Evolutionary conservation across 2,888 invertebrate species (phyloP).

Genomic region (Cataglyphis altisquamis): DNA sequence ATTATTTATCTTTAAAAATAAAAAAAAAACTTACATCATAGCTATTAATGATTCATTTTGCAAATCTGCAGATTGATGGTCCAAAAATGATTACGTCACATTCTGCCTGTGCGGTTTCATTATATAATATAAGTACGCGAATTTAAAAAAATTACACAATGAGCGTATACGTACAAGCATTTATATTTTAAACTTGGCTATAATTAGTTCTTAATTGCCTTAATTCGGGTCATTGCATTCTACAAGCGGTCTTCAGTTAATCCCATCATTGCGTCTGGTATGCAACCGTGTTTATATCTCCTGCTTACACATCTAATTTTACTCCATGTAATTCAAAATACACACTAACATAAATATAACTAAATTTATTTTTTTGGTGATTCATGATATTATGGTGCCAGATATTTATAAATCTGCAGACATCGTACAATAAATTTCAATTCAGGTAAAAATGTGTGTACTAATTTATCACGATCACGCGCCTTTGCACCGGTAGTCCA

Average conservation of each 20-base stretch:
- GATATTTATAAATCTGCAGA: slow-evolving; percentile 32
- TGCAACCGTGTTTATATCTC: slow-evolving; percentile 41
- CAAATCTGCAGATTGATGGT: neutral
- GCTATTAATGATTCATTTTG: neutral
- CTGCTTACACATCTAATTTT: slow-evolving; percentile 26
- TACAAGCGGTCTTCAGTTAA: slow-evolving; percentile 43
- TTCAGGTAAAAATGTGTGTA: slow-evolving; percentile 37
- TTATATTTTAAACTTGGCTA: slow-evolving; percentile 64
- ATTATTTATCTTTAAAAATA: neutral
- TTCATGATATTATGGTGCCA: neutral
- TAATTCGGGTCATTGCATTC: slow-evolving; percentile 73
- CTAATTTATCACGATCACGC: slow-evolving; percentile 48
- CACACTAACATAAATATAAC: neutral
- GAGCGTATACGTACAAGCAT: slow-evolving; percentile 36
- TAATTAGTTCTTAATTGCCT: slow-evolving; percentile 77
- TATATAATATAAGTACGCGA: neutral
- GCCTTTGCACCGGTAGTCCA: slow-evolving; percentile 27
- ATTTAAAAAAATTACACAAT: slow-evolving; percentile 26
- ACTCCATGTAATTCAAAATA: slow-evolving; percentile 6
- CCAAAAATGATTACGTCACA: neutral
- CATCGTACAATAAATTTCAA: slow-evolving; percentile 39
- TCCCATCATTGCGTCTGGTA: slow-evolving; percentile 45
- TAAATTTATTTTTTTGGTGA: slow-evolving; percentile 7
- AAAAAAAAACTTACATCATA: neutral
- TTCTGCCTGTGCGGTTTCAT: neutral